Evolutionary conservation across 2,113 vertebrate species (phyloP).

Genomic region (Daphoenositta chrysoptera): DNA sequence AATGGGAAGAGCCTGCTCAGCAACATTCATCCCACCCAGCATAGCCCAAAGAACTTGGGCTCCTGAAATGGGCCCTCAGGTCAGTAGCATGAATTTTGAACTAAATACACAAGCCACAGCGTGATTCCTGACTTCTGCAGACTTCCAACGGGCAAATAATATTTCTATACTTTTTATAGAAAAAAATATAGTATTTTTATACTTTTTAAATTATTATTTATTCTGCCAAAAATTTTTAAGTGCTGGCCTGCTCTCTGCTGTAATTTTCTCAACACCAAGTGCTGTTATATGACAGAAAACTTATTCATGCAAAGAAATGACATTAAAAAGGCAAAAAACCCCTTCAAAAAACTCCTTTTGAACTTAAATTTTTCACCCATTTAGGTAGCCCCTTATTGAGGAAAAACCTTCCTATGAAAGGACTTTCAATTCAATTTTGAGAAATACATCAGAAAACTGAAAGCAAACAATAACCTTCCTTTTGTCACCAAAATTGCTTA

Average conservation of each 20-base stretch:
- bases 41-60: neutral
- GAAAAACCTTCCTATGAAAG: neutral
- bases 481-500: slow-evolving; percentile 18
- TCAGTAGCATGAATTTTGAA: neutral
- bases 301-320: neutral
- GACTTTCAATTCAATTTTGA: neutral
- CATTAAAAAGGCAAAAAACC: neutral
- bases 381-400: neutral
- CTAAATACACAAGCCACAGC: neutral
- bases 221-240: neutral
- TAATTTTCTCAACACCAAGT: neutral
- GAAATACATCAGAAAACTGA: neutral
- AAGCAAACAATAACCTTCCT: neutral
- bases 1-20: neutral
- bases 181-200: neutral
- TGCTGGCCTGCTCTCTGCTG: neutral
- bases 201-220: neutral
- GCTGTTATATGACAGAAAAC: neutral
- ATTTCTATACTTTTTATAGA: neutral
- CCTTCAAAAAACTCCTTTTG: neutral
- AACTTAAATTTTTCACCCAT: neutral
- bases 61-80: neutral
- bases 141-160: neutral
- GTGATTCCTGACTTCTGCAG: neutral
- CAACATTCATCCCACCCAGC: neutral